Evolutionary conservation across 2,797 vertebrate genomes (phyloP).

Genomic region (Myoxocephalus aenaeus): DNA sequence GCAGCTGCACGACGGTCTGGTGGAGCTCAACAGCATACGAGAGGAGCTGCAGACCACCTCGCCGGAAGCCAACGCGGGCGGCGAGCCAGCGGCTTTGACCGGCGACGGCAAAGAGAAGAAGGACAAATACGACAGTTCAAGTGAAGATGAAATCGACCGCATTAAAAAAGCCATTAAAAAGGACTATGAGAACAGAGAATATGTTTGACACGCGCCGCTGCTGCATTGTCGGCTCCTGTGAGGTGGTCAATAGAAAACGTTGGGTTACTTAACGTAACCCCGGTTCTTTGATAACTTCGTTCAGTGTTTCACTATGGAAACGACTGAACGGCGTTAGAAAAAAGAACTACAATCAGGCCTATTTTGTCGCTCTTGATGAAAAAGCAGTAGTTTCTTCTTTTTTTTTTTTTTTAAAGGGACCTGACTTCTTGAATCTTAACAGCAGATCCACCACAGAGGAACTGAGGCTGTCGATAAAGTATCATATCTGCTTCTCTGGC

Average conservation of each 20-base stretch:
- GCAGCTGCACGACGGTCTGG: conserved; percentile 81
- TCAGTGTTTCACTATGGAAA: no score
- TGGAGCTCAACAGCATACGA: conserved; percentile 82
- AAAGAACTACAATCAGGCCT: fast-evolving
- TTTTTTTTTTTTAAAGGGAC: no score
- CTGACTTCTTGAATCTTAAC: conserved; percentile 1
- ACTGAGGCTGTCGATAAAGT: background rate
- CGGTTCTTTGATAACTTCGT: no score
- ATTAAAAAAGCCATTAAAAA: conserved; percentile 76
- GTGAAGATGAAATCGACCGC: conserved; percentile 69
- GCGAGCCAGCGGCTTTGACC: fast-evolving
- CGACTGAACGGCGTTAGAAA: background rate
- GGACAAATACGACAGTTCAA: conserved; percentile 27
- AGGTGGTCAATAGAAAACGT: background rate
- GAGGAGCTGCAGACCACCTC: conserved; percentile 78
- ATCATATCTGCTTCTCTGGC: conserved; percentile 7
- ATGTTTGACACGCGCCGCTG: conserved; percentile 50
- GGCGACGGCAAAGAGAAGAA: conserved; percentile 19
- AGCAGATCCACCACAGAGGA: conserved; percentile 14
- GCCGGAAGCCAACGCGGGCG: background rate
- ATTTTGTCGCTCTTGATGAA: background rate
- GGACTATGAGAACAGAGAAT: conserved; percentile 64
- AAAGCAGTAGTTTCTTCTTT: background rate
- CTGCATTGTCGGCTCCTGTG: background rate
- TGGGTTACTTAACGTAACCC: no score